phyloP scores from a whole-genome alignment of 64 coral and sea anemone genomes.

The Actinia equina region DNA sequence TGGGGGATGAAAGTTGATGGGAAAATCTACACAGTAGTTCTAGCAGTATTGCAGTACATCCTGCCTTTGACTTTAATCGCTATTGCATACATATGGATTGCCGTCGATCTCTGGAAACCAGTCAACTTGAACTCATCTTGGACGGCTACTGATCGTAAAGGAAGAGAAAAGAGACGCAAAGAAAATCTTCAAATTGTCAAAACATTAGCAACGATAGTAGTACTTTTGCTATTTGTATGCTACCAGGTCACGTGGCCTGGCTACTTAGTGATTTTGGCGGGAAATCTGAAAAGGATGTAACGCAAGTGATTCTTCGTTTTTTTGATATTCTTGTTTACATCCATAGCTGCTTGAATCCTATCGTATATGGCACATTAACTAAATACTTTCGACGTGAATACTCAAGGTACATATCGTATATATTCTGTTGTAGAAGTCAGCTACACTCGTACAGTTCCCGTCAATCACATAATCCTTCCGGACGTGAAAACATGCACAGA shows the following conservation, averaged over 20 bases:
- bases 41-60: slow-evolving; percentile 50
- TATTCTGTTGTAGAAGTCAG: neutral
- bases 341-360: slow-evolving; percentile 60
- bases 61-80: slow-evolving; percentile 38
- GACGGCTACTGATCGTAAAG: slow-evolving; percentile 22
- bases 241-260: slow-evolving; percentile 66
- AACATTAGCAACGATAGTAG: slow-evolving; percentile 55
- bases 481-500: neutral
- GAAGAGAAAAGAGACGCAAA: slow-evolving; percentile 28
- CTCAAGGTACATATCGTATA: slow-evolving; percentile 27
- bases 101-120: slow-evolving; percentile 48
- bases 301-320: slow-evolving; percentile 34
- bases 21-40: slow-evolving; percentile 22
- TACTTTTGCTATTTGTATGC: slow-evolving; percentile 68
- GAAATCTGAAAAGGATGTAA: slow-evolving; percentile 19
- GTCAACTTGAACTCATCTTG: neutral
- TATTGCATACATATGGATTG: slow-evolving; percentile 56
- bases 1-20: slow-evolving; percentile 25
- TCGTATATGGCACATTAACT: slow-evolving; percentile 58
- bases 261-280: slow-evolving; percentile 48
- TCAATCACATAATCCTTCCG: neutral
- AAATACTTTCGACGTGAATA: slow-evolving; percentile 51
- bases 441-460: neutral
- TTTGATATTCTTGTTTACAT: slow-evolving; percentile 62
- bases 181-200: slow-evolving; percentile 65